A percentile compares a stretch with the other conserved stretches of the same genome.
Evolutionary conservation across 2,797 vertebrate genomes (phyloP).

Genomic region (Xerus rutilus): DNA sequence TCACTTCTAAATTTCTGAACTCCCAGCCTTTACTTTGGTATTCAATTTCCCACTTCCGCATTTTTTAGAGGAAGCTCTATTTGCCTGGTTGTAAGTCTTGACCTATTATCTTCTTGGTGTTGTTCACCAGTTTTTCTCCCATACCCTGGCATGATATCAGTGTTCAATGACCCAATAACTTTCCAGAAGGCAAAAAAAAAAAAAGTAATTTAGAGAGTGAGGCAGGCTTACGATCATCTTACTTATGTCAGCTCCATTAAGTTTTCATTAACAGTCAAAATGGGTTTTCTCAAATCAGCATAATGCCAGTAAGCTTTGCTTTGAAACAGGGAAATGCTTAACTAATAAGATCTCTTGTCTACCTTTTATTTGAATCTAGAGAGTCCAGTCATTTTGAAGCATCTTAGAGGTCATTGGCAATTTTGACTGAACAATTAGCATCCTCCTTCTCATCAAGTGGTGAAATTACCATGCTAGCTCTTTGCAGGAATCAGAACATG

Average conservation of each 20-base stretch:
- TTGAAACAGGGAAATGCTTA: conserved; percentile 61
- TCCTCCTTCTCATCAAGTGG: conserved; percentile 68
- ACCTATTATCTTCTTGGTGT: not conserved
- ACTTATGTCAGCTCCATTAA: conserved; percentile 78
- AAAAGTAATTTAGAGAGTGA: conserved; percentile 65
- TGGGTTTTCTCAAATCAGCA: conserved; percentile 69
- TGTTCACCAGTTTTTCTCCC: conserved; percentile 48
- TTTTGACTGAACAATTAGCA: conserved; percentile 71
- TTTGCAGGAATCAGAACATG: conserved; percentile 53
- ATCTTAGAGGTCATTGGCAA: conserved; percentile 61
- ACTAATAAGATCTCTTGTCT: conserved; percentile 50
- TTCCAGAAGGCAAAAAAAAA: conserved; percentile 63
- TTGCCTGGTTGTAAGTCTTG: not conserved
- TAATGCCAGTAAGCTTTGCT: conserved; percentile 59
- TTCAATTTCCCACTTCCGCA: not conserved
- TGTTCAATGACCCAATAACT: conserved; percentile 77
- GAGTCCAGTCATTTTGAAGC: conserved; percentile 36
- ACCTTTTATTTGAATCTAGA: conserved; percentile 37
- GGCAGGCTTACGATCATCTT: conserved; percentile 64
- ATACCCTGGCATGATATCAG: not conserved
- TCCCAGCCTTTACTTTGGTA: not conserved
- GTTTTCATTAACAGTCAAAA: conserved; percentile 80
- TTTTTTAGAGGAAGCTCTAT: not conserved
- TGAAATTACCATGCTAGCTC: conserved; percentile 68
- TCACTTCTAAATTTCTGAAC: not conserved